These are phyloP conservation scores for Sebastes hubbsi DNA, from an alignment of 2,797 vertebrate species.

Conservation along the genomic window DNA sequence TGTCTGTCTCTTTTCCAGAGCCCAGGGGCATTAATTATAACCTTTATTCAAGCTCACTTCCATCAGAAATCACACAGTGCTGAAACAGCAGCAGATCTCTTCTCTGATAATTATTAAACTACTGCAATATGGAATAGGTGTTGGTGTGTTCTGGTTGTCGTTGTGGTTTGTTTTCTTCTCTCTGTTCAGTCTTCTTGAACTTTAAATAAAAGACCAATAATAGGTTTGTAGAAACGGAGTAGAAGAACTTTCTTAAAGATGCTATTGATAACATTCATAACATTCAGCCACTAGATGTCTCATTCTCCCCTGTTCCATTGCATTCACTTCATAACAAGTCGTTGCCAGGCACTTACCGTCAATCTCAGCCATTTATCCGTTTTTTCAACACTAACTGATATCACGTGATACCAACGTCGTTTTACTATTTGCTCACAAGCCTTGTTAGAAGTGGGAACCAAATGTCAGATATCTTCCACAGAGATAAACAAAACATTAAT, in stretches of 20 bases:
- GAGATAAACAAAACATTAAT: no score
- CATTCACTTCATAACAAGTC: no score
- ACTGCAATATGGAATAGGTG: neutral
- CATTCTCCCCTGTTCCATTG: no score
- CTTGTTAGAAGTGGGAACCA: no score
- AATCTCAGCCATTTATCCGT: neutral
- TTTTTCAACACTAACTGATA: no score
- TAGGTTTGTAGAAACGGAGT: no score
- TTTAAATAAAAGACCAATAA: neutral
- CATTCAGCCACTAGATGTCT: no score
- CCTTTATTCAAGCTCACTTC: neutral
- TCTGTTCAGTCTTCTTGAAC: neutral
- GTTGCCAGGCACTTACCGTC: no score
- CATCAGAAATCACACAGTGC: conserved; percentile 77
- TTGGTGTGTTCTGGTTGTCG: neutral
- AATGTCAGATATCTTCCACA: no score
- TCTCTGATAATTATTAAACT: neutral
- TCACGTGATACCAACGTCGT: no score
- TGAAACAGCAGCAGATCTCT: conserved; percentile 30
- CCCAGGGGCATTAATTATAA: accelerated
- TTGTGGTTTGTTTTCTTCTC: neutral
- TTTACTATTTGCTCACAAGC: no score
- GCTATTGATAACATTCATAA: neutral
- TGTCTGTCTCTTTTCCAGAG: conserved; percentile 63
- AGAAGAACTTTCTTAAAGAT: neutral